Evolutionary conservation across 1,140 invertebrate genomes (phyloP).

Genomic region (Drosophila tani): DNA sequence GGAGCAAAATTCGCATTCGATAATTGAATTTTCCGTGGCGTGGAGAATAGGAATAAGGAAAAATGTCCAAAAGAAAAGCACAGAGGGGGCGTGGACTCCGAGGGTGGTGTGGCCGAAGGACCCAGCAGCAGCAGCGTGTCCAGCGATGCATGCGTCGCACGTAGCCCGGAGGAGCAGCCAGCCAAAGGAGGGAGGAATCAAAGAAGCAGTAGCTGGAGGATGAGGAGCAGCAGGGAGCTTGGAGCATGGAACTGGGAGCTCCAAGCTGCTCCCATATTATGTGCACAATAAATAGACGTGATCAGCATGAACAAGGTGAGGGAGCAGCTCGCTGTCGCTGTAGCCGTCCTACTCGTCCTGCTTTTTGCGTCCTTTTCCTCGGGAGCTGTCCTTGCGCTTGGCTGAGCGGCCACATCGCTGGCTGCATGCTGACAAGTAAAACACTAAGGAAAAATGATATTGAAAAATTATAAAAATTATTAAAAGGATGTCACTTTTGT

Average conservation of each 20-base stretch:
- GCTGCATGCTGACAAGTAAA: slow-evolving; percentile 69
- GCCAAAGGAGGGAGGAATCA: slow-evolving; percentile 23
- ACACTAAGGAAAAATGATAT: slow-evolving; percentile 6
- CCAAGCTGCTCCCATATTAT: slow-evolving; percentile 82
- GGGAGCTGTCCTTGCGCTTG: slow-evolving; percentile 71
- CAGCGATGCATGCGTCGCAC: slow-evolving; percentile 82
- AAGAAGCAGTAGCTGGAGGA: slow-evolving; percentile 27
- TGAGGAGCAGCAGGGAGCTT: background rate
- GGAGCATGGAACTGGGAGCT: slow-evolving; percentile 6
- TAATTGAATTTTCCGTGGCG: slow-evolving; percentile 81
- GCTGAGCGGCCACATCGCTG: slow-evolving; percentile 65
- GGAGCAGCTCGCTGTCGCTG: slow-evolving; percentile 46
- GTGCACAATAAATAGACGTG: slow-evolving; percentile 85
- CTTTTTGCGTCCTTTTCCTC: slow-evolving; percentile 23
- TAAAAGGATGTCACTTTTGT: no score
- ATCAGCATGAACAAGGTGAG: slow-evolving; percentile 79
- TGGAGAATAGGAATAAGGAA: slow-evolving; percentile 57
- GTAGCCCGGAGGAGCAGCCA: slow-evolving; percentile 70
- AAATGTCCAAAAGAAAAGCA: slow-evolving; percentile 31
- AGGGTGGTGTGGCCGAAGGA: slow-evolving; percentile 23
- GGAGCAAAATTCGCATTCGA: slow-evolving; percentile 82
- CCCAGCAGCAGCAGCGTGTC: slow-evolving; percentile 67
- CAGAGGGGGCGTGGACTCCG: slow-evolving; percentile 6
- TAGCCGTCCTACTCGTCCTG: slow-evolving; percentile 31
- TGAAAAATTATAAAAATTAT: no score